Evolutionary conservation across 2,888 invertebrate species (phyloP).

Genomic region (Tethea ocularis): DNA sequence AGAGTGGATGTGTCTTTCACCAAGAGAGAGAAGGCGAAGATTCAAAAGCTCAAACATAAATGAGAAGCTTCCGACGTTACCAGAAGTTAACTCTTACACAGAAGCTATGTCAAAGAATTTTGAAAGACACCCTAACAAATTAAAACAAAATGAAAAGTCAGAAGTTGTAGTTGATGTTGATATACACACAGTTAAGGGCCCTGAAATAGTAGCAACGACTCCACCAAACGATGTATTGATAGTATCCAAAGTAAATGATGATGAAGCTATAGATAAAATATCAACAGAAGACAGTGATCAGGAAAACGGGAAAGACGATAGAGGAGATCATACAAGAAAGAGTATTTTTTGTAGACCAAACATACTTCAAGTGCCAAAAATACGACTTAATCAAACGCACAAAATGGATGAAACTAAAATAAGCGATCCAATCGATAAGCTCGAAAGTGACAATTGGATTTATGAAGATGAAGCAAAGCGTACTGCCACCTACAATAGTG

Average conservation of each 20-base stretch:
- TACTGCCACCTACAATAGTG: slow-evolving; percentile 28
- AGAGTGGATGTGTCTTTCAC: slow-evolving; percentile 61
- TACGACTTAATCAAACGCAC: slow-evolving; percentile 22
- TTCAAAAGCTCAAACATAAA: slow-evolving; percentile 24
- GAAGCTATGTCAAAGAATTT: background rate
- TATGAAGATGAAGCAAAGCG: slow-evolving; percentile 29
- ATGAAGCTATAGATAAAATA: slow-evolving; percentile 8
- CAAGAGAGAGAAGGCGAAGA: slow-evolving; percentile 53
- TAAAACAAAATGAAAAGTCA: slow-evolving; percentile 13
- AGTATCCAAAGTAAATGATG: slow-evolving; percentile 12
- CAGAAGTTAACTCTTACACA: slow-evolving; percentile 14
- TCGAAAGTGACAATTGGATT: slow-evolving; percentile 49
- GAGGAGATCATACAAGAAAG: slow-evolving; percentile 23
- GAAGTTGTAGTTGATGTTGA: slow-evolving; percentile 39
- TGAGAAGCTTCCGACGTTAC: slow-evolving; percentile 16
- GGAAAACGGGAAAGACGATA: slow-evolving; percentile 25
- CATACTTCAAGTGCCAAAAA: slow-evolving; percentile 31
- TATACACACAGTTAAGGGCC: slow-evolving; percentile 27
- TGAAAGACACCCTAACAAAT: slow-evolving; percentile 17
- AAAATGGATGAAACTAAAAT: slow-evolving; percentile 25
- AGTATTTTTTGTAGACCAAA: slow-evolving; percentile 25
- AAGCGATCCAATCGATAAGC: slow-evolving; percentile 44
- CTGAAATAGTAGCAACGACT: background rate
- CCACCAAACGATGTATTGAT: slow-evolving; percentile 7
- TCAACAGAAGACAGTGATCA: background rate